Evolutionary conservation across 2,888 invertebrate genomes (phyloP).

Genomic region (Acleris laterana): DNA sequence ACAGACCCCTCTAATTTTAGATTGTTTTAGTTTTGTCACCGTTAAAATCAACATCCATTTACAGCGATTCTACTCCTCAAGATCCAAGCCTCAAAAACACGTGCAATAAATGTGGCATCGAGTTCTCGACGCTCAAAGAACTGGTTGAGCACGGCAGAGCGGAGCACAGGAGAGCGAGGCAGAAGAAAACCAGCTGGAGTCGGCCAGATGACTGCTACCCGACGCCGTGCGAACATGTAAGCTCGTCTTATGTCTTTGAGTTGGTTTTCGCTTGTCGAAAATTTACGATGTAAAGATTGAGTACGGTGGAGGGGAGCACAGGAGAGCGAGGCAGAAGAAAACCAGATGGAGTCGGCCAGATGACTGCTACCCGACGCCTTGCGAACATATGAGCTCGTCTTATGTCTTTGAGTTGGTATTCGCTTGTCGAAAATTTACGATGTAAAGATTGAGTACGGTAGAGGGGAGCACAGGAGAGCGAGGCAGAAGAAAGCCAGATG

Average conservation of each 20-base stretch:
- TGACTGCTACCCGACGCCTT: constrained; percentile 38
- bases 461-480: constrained; percentile 27
- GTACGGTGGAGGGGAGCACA: constrained; percentile 34
- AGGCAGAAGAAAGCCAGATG: constrained; percentile 35
- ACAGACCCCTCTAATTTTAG: too few relatives aligned
- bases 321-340: constrained; percentile 29
- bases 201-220: constrained; percentile 44
- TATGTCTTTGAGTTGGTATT: neutral
- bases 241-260: constrained; percentile 15
- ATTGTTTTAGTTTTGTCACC: too few relatives aligned
- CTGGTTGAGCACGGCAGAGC: constrained; percentile 29
- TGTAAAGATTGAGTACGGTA: constrained; percentile 18
- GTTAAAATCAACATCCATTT: neutral
- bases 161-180: constrained; percentile 28
- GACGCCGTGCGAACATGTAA: constrained; percentile 47
- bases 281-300: neutral
- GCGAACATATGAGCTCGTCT: constrained; percentile 25
- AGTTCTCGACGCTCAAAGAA: constrained; percentile 27
- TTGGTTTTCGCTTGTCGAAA: too few relatives aligned
- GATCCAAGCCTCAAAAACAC: constrained; percentile 27
- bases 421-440: too few relatives aligned
- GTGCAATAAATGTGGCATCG: constrained; percentile 38
- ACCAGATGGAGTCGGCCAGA: constrained; percentile 37
- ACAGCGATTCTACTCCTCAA: constrained; percentile 17
- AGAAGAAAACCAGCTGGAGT: constrained; percentile 37